Evolutionary conservation across 2,113 vertebrate species (phyloP).

Genomic region (Cebidichthys violaceus): DNA sequence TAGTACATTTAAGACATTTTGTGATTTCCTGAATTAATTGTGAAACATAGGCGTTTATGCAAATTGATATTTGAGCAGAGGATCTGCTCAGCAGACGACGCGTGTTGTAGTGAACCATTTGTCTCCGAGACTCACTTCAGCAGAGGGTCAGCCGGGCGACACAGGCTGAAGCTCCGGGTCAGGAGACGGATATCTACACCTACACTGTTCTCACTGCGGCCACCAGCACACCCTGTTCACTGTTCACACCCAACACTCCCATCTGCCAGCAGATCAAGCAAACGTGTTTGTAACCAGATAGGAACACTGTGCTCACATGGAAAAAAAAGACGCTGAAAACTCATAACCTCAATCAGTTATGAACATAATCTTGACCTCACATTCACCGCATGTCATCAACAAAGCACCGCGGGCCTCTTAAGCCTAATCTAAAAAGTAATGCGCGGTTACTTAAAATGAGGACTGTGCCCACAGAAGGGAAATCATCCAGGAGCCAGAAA

Average conservation of each 20-base stretch:
- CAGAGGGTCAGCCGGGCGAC: no score
- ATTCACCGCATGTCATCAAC: slow-evolving; percentile 30
- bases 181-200: background rate
- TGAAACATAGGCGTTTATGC: background rate
- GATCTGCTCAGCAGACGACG: background rate
- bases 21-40: slow-evolving; percentile 7
- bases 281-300: slow-evolving; percentile 42
- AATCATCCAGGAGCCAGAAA: slow-evolving; percentile 38
- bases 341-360: slow-evolving; percentile 42
- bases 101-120: background rate
- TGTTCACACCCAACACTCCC: slow-evolving; percentile 5
- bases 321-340: slow-evolving; percentile 24
- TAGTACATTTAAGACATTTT: background rate
- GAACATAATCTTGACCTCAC: slow-evolving; percentile 54
- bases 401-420: slow-evolving; percentile 49
- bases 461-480: slow-evolving; percentile 27
- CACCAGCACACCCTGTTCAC: slow-evolving; percentile 3
- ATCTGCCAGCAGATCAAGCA: slow-evolving; percentile 28
- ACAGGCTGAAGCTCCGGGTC: background rate
- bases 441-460: slow-evolving; percentile 42
- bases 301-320: slow-evolving; percentile 37
- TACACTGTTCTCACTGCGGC: slow-evolving; percentile 8
- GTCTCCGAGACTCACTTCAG: no score
- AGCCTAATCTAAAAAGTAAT: slow-evolving; percentile 48
- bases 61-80: background rate